A percentile compares a stretch with the other conserved stretches of the same genome.
These are phyloP conservation scores for Poecilia wingei DNA, from an alignment of 2,797 vertebrate genomes.

Conservation along the genomic window DNA sequence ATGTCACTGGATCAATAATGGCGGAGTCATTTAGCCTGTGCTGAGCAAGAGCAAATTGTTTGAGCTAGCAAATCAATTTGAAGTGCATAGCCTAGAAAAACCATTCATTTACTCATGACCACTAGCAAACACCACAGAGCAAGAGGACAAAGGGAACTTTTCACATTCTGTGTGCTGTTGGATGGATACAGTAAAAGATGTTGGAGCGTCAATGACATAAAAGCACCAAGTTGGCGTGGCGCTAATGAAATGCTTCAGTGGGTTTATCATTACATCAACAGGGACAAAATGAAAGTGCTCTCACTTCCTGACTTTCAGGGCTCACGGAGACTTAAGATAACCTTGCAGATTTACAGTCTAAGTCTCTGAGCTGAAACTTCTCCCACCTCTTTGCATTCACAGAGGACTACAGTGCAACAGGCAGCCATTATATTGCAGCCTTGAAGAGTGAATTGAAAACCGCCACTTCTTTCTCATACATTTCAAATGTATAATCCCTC, in stretches of 20 bases:
- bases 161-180: slow-evolving; percentile 51
- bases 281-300: slow-evolving; percentile 60
- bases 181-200: slow-evolving; percentile 71
- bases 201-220: slow-evolving; percentile 68
- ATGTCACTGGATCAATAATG: slow-evolving; percentile 76
- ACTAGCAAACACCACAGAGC: slow-evolving; percentile 57
- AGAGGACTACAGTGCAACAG: slow-evolving; percentile 46
- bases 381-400: slow-evolving; percentile 55
- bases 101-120: slow-evolving; percentile 75
- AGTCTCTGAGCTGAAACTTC: slow-evolving; percentile 63
- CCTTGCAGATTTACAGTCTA: slow-evolving; percentile 70
- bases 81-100: slow-evolving; percentile 66
- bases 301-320: slow-evolving; percentile 68
- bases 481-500: slow-evolving; percentile 58
- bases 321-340: slow-evolving; percentile 69
- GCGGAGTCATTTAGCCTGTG: slow-evolving; percentile 78
- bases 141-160: slow-evolving; percentile 52
- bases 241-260: slow-evolving; percentile 76
- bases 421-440: slow-evolving; percentile 49
- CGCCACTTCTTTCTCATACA: slow-evolving; percentile 42
- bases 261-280: slow-evolving; percentile 74
- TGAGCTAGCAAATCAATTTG: slow-evolving; percentile 82
- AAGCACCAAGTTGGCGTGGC: slow-evolving; percentile 58
- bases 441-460: slow-evolving; percentile 59
- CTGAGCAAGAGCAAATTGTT: slow-evolving; percentile 79